Percentiles rank a stretch among this genome's conserved stretches.
Evolutionary conservation across 2,797 vertebrate genomes (phyloP).

Genomic region (Halcyon chelicuti): DNA sequence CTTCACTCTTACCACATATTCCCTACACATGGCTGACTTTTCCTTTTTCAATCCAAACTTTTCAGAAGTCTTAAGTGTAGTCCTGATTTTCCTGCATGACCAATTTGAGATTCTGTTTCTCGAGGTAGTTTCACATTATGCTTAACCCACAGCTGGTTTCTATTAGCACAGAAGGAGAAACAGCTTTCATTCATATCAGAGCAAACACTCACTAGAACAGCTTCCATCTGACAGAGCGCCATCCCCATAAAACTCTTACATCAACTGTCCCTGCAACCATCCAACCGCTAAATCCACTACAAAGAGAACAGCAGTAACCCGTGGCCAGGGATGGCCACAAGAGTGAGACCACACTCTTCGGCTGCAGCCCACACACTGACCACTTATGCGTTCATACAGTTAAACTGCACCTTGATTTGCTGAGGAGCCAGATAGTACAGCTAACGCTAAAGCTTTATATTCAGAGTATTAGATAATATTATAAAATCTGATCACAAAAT

Average conservation of each 20-base stretch:
- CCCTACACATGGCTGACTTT: background rate
- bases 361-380: background rate
- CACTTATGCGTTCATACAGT: background rate
- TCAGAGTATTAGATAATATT: background rate
- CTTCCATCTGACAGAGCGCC: constrained; percentile 1
- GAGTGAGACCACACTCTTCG: background rate
- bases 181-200: background rate
- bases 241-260: background rate
- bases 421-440: background rate
- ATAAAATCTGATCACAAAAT: background rate
- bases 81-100: background rate
- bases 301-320: background rate
- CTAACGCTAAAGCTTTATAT: background rate
- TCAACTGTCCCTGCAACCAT: constrained; percentile 4
- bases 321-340: background rate
- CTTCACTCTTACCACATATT: background rate
- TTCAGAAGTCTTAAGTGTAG: background rate
- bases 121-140: background rate
- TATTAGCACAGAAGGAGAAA: background rate
- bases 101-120: background rate
- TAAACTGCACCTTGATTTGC: background rate
- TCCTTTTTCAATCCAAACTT: background rate
- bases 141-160: background rate
- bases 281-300: constrained; percentile 13
- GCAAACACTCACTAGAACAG: background rate